These are phyloP conservation scores for Meiosimyza decipiens DNA, from an alignment of 2,888 invertebrate species.

Conservation along the genomic window DNA sequence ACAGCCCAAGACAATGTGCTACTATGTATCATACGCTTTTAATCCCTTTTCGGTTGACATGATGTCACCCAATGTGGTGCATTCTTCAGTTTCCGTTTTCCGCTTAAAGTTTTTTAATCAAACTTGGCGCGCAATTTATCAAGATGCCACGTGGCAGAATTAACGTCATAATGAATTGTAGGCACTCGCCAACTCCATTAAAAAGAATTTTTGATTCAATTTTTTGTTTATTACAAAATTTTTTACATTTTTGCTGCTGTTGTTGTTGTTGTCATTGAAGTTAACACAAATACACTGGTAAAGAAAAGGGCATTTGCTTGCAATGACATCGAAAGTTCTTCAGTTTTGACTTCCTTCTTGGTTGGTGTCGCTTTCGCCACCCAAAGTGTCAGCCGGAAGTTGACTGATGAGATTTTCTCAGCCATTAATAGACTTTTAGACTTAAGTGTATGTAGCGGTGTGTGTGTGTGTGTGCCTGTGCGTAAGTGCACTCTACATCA, in stretches of 20 bases:
- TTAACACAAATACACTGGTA: too few species aligned
- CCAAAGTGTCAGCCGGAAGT: conserved; percentile 37
- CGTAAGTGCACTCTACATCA: not conserved
- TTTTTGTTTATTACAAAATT: not conserved
- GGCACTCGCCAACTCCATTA: conserved; percentile 41
- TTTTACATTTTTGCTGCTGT: not conserved
- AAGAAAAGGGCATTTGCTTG: too few species aligned
- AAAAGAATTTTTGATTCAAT: not conserved
- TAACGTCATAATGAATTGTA: conserved; percentile 51
- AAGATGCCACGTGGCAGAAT: conserved; percentile 52
- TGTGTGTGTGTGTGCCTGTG: not conserved
- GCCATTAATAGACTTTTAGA: conserved; percentile 17
- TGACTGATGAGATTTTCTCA: conserved; percentile 41
- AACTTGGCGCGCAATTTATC: conserved; percentile 46
- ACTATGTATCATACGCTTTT: not conserved
- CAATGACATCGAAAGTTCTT: too few species aligned
- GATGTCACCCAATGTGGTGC: conserved; percentile 37
- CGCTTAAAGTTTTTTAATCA: conserved; percentile 44
- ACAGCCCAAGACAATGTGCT: not conserved
- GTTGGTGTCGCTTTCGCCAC: conserved; percentile 34
- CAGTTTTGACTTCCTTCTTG: not conserved
- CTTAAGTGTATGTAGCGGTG: not conserved
- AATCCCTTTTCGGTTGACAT: conserved; percentile 17
- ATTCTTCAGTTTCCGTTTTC: conserved; percentile 40
- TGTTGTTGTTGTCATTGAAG: too few species aligned